Evolutionary conservation across 64 coral and sea anemone species (phyloP).

Genomic region (Acropora tenuis): DNA sequence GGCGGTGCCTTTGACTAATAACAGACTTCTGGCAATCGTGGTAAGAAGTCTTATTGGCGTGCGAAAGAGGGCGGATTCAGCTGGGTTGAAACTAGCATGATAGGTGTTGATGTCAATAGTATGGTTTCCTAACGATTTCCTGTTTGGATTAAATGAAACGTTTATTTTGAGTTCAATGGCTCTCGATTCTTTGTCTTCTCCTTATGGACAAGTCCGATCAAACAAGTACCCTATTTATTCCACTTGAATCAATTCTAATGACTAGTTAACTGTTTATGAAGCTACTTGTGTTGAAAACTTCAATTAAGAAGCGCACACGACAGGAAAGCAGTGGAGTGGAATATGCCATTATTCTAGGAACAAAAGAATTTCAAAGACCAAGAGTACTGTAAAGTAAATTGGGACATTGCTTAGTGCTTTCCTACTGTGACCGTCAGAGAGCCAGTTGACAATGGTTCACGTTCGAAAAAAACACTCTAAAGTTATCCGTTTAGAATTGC

Average conservation of each 20-base stretch:
- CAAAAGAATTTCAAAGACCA: background rate
- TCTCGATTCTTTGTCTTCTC: background rate
- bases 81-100: background rate
- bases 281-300: background rate
- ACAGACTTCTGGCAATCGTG: background rate
- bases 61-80: conserved; percentile 13
- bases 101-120: conserved; percentile 1
- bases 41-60: conserved; percentile 20
- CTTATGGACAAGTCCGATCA: background rate
- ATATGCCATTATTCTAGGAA: background rate
- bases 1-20: conserved; percentile 39
- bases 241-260: background rate
- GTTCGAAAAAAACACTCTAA: background rate
- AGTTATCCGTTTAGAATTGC: conserved; percentile 25
- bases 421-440: background rate
- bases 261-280: background rate
- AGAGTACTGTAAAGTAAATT: background rate
- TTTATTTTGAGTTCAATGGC: background rate
- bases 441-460: background rate
- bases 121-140: conserved; percentile 31
- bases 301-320: background rate
- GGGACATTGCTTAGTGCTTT: background rate
- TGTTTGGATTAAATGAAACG: background rate
- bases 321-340: background rate
- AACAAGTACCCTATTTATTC: background rate